Conservation (phyloP, 2,888 invertebrate genomes). For the Epinotia bilunana region DNA sequence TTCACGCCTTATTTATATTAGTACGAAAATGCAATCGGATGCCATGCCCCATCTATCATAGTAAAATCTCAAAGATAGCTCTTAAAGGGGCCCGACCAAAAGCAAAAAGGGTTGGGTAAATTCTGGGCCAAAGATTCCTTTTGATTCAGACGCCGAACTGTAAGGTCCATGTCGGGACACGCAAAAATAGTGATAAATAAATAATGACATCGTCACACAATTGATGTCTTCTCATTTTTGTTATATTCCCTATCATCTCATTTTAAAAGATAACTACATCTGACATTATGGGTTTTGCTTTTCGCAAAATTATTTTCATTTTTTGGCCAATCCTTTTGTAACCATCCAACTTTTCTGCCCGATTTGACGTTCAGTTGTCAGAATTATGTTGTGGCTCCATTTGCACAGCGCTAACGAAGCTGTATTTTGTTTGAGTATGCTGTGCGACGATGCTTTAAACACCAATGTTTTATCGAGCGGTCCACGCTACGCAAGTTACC, state of each 20-base stretch:
- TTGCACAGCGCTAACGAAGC: neutral
- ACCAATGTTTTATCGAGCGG: neutral
- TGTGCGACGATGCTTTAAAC: neutral
- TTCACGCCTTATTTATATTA: too few relatives aligned
- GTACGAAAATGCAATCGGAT: too few relatives aligned
- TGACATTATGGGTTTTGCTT: constrained; percentile 5
- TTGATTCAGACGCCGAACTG: neutral
- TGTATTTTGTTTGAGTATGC: neutral
- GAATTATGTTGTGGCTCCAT: neutral
- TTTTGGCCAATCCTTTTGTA: neutral
- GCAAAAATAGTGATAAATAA: constrained; percentile 18
- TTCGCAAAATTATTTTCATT: constrained; percentile 6
- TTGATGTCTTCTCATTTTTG: constrained; percentile 2
- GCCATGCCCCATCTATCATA: too few relatives aligned
- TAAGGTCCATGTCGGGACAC: neutral
- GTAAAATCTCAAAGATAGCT: too few relatives aligned
- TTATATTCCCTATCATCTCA: constrained; percentile 12
- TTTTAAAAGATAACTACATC: constrained; percentile 17
- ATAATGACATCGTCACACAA: constrained; percentile 18
- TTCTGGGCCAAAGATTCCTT: neutral
- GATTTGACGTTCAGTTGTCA: neutral
- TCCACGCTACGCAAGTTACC: neutral
- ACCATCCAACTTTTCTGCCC: neutral
- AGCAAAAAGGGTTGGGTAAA: too few relatives aligned
- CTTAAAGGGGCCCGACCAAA: too few relatives aligned